Evolutionary conservation across 2,113 vertebrate genomes (phyloP).

Genomic region (Corythornis vintsioides): DNA sequence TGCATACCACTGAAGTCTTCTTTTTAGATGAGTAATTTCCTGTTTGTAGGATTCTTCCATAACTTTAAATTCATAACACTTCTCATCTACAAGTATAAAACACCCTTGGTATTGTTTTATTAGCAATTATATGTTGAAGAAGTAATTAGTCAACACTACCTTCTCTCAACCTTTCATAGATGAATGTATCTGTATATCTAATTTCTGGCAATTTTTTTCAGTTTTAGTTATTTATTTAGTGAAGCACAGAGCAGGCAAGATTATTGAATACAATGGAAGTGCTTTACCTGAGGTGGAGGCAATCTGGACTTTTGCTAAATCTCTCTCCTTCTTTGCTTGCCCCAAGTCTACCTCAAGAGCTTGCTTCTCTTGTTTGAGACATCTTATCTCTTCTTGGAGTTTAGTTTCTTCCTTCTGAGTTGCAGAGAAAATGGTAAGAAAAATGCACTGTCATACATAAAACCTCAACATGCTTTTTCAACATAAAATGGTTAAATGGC

Average conservation of each 20-base stretch:
- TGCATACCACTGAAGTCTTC: constrained; percentile 88
- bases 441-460: neutral
- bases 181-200: no score
- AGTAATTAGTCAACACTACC: neutral
- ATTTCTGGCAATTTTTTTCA: no score
- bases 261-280: neutral
- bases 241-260: neutral
- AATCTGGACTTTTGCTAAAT: constrained; percentile 79
- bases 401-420: constrained; percentile 81
- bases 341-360: constrained; percentile 85
- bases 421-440: neutral
- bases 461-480: neutral
- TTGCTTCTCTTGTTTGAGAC: constrained; percentile 87
- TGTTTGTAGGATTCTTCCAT: constrained; percentile 86
- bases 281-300: constrained; percentile 78
- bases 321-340: constrained; percentile 84
- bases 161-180: neutral
- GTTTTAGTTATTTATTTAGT: neutral
- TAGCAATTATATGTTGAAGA: neutral
- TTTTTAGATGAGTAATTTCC: constrained; percentile 83
- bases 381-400: constrained; percentile 80
- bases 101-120: neutral
- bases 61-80: constrained; percentile 80
- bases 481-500: neutral
- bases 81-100: constrained; percentile 78